Conservation (phyloP, 2,888 invertebrate genomes). For the Limnephilus marmoratus region DNA sequence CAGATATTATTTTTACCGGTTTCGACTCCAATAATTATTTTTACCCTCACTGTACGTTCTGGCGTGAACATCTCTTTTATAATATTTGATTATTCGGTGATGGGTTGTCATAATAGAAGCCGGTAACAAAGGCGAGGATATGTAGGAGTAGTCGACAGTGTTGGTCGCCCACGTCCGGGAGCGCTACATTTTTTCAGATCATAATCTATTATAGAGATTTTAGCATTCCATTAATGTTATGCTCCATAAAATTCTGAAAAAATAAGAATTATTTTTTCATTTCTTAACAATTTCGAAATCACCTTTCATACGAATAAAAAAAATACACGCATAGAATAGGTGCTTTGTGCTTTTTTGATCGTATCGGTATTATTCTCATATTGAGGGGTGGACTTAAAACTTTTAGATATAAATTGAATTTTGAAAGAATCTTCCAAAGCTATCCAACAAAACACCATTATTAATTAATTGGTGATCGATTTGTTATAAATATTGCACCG, state of each 20-base stretch:
- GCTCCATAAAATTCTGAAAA: too few species aligned
- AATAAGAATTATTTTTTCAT: not conserved
- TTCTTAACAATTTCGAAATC: not conserved
- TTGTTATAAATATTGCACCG: too few species aligned
- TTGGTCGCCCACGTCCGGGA: not conserved
- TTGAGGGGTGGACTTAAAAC: not conserved
- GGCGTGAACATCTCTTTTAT: not conserved
- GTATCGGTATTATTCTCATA: not conserved
- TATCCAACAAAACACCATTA: too few species aligned
- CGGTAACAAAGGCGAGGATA: not conserved
- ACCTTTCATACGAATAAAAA: not conserved
- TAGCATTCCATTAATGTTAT: not conserved
- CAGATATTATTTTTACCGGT: not conserved
- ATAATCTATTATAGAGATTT: not conserved
- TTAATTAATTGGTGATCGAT: not conserved
- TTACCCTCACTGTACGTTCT: not conserved
- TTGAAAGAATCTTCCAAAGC: too few species aligned
- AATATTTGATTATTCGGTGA: not conserved
- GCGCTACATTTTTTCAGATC: not conserved
- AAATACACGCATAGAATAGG: not conserved
- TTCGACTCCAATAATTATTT: not conserved
- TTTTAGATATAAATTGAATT: too few species aligned
- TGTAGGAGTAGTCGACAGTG: not conserved
- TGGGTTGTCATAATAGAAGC: not conserved
- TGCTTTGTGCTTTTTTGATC: not conserved